Percentiles rank a stretch among this genome's conserved stretches.
These are phyloP conservation scores for Cheracebus regulus DNA, from an alignment of 2,797 vertebrate genomes.

Conservation along the genomic window DNA sequence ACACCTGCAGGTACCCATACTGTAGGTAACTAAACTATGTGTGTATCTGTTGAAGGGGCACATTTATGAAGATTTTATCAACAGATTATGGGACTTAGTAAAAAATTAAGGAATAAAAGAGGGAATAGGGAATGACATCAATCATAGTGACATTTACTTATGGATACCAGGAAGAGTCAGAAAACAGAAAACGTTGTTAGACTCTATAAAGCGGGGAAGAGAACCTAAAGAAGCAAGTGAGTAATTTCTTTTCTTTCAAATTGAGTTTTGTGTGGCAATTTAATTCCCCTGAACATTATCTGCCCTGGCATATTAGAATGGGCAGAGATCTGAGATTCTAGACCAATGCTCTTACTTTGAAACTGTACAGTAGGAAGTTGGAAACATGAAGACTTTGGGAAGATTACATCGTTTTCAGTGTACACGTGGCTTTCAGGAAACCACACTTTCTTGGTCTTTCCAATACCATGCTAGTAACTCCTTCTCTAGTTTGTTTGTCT, in stretches of 20 bases:
- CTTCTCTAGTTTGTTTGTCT: background rate
- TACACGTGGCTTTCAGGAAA: background rate
- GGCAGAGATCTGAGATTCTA: background rate
- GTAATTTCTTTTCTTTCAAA: background rate
- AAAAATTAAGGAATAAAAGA: background rate
- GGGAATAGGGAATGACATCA: background rate
- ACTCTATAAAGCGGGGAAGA: background rate
- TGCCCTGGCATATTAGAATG: background rate
- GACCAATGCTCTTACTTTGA: background rate
- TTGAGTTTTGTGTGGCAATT: background rate
- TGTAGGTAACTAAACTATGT: background rate
- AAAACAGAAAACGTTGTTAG: background rate
- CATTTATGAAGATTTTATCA: background rate
- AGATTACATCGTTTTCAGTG: accelerated
- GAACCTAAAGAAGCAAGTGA: background rate
- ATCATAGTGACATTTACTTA: background rate
- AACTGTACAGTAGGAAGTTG: background rate
- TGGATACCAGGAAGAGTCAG: too few relatives aligned
- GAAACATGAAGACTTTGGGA: background rate
- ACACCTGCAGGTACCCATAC: background rate
- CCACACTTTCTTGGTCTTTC: background rate
- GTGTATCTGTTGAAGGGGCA: background rate
- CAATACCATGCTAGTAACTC: background rate
- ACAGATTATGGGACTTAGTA: background rate
- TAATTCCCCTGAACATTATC: background rate